These are phyloP conservation scores for Caenorhabditis tropicalis DNA, from an alignment of 1,140 invertebrate genomes.

Conservation along the genomic window DNA sequence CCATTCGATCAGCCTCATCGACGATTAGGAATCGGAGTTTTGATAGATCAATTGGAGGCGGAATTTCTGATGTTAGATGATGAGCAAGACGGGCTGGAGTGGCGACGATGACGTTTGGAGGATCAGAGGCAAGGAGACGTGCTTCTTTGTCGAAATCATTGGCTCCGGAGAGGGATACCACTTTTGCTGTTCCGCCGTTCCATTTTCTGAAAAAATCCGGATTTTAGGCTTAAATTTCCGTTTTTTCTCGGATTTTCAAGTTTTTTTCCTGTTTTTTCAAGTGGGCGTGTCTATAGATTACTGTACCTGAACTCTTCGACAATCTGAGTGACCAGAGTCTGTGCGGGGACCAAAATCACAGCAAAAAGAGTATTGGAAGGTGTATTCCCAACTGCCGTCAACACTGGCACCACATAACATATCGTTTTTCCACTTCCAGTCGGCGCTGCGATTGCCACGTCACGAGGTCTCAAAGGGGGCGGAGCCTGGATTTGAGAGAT, in stretches of 20 bases:
- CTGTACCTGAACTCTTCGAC: slow-evolving; percentile 74
- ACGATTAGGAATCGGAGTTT: slow-evolving; percentile 77
- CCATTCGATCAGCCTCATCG: slow-evolving; percentile 92
- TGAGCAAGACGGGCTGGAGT: slow-evolving; percentile 91
- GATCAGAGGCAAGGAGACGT: neutral
- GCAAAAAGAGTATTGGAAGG: slow-evolving; percentile 79
- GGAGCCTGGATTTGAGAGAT: slow-evolving; percentile 16
- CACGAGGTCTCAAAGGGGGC: slow-evolving; percentile 75
- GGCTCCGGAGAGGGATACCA: slow-evolving; percentile 44
- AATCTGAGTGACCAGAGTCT: slow-evolving; percentile 87
- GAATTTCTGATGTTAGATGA: slow-evolving; percentile 78
- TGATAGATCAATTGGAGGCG: neutral
- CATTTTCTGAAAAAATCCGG: slow-evolving; percentile 67
- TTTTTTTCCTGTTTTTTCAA: too few relatives aligned
- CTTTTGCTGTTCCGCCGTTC: slow-evolving; percentile 53
- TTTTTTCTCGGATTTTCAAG: too few relatives aligned
- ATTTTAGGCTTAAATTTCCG: slow-evolving; percentile 76
- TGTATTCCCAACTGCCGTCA: slow-evolving; percentile 77
- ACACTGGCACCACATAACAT: slow-evolving; percentile 88
- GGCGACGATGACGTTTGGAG: slow-evolving; percentile 83
- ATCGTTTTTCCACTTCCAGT: slow-evolving; percentile 96
- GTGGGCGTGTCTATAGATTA: neutral
- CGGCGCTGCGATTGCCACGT: slow-evolving; percentile 94
- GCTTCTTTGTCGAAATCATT: slow-evolving; percentile 49
- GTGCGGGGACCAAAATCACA: slow-evolving; percentile 87